Base-by-base conservation (phyloP, 2,113 vertebrate species). In the Aramus guarauna region DNA sequence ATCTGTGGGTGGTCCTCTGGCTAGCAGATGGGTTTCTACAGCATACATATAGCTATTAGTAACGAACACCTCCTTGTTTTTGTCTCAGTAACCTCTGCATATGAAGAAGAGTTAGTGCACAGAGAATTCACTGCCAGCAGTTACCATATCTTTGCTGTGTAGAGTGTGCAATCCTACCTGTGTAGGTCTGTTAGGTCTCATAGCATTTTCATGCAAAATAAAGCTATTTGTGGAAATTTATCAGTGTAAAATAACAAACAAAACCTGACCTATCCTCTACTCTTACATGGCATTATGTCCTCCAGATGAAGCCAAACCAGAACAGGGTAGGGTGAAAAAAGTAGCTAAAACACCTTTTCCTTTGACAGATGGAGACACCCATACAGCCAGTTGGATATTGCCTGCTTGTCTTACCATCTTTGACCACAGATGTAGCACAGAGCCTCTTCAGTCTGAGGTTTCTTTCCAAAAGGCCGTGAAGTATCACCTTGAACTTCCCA, bases 1-100 rank as follows among this genome's bases (percentile, higher is more conserved):
- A 96, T 80, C 82, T 91, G 90, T 97, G 96, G 97, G 97, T 97
- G 97, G 97, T 92, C 96, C 58, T 96, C 86, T 92, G 95, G 55
- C 60, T 92, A 92, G 83, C 94, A 94, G 95, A 96, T 96, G 93
- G 64, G 63, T 94, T 96, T 96, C 68, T 79, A 58, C 55, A 92
- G 45, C 11, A 41, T 88, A 92, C 73, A 90, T 96, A 92, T 85
- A 97, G 93, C 84, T 95, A 34, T 68, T 41, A 90, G 82, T 41
- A 88, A 53, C 85, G 83, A 88, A 92, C 86, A 94, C 95, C 94
- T 94, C 92, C 92, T 68, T 68, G 68, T 9, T 76, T 94, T 81
- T 72, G 60, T 68, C 84, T 91, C 72, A 58, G 81, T n/a, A 91
- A 48, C 72, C 75, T 74, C 32, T 76, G 21, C 34, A 32, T 15